Percentiles rank a stretch among this genome's conserved stretches.
These are phyloP conservation scores for Aplysina aerophoba DNA, from an alignment of 37 sponge, comb jelly and placozoan species.

Conservation along the genomic window DNA sequence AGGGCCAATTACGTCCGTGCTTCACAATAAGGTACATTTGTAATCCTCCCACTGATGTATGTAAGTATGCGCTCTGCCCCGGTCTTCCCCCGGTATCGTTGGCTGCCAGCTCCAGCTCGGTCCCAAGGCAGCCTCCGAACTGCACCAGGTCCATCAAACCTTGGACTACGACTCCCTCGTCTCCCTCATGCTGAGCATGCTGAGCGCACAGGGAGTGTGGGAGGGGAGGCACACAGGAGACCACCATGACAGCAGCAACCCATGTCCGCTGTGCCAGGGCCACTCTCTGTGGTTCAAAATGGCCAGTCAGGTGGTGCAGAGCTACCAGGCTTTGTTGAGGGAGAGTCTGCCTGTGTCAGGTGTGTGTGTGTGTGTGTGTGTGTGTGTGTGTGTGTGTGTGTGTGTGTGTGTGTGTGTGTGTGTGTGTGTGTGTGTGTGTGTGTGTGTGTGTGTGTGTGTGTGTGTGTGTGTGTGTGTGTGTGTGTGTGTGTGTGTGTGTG, in stretches of 20 bases:
- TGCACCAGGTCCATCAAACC: background rate
- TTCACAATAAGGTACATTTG: background rate
- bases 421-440: too few relatives aligned
- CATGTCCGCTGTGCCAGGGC: constrained; percentile 9
- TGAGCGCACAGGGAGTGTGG: background rate
- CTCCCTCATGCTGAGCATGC: background rate
- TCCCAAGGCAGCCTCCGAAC: background rate
- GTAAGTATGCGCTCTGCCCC: background rate
- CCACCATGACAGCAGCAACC: constrained; percentile 29
- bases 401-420: too few relatives aligned
- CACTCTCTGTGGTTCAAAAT: background rate
- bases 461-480: background rate
- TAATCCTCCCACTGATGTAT: background rate
- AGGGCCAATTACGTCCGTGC: too few relatives aligned
- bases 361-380: background rate
- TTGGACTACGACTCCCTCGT: background rate
- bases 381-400: background rate
- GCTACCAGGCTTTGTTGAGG: background rate
- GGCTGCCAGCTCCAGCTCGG: background rate
- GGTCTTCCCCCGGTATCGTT: background rate
- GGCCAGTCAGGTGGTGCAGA: background rate
- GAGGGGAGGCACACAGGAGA: background rate
- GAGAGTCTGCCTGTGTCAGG: background rate
- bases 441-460: too few relatives aligned
- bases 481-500: too few relatives aligned